Evolutionary conservation across 2,888 invertebrate species (phyloP).

Genomic region (Iselma pallidipennis): DNA sequence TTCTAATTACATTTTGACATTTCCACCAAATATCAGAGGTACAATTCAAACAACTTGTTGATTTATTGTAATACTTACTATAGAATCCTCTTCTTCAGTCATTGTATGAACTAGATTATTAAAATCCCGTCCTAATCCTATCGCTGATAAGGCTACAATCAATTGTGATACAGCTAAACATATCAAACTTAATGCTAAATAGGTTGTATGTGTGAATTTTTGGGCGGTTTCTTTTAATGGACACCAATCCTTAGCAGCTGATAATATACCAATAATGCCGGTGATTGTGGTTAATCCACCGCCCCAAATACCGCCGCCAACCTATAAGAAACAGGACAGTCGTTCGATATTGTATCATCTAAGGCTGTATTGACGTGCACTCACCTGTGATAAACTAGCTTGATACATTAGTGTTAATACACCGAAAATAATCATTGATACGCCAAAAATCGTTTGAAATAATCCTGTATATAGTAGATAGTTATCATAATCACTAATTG

Average conservation of each 20-base stretch:
- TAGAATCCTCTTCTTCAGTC: constrained; percentile 23
- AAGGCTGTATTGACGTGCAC: constrained; percentile 19
- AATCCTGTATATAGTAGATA: constrained; percentile 61
- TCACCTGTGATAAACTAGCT: constrained; percentile 57
- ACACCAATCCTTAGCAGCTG: constrained; percentile 63
- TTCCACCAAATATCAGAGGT: background rate
- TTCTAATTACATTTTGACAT: background rate
- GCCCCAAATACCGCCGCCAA: constrained; percentile 70
- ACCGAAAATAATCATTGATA: constrained; percentile 66
- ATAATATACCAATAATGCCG: constrained; percentile 66
- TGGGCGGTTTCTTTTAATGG: constrained; percentile 55
- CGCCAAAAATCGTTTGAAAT: constrained; percentile 66
- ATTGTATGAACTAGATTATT: constrained; percentile 41
- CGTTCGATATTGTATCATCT: too few species aligned
- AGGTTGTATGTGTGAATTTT: constrained; percentile 64
- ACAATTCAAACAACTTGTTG: too few species aligned
- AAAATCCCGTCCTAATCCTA: constrained; percentile 66
- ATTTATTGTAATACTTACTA: background rate
- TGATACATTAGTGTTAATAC: constrained; percentile 66
- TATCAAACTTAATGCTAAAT: constrained; percentile 66
- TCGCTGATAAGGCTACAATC: constrained; percentile 63
- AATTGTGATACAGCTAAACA: constrained; percentile 65
- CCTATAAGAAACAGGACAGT: too few species aligned
- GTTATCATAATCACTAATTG: constrained; percentile 22
- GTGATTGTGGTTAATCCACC: constrained; percentile 67